Conservation (phyloP, 2,888 invertebrate species). For the Cordylochernes scorpioides region DNA sequence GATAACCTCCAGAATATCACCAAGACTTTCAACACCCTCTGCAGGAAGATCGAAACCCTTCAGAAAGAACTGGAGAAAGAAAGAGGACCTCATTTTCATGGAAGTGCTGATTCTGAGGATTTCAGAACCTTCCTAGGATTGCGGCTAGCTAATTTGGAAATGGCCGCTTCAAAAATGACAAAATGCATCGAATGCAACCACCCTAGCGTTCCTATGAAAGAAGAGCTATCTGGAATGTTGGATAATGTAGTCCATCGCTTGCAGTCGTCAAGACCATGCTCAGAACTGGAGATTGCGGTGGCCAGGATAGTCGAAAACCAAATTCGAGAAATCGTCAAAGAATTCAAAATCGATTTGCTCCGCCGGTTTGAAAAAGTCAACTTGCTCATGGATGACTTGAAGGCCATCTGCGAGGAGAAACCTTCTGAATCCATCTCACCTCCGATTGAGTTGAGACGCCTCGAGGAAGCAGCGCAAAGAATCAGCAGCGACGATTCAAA, state of each 20-base stretch:
- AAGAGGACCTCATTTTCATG: constrained; percentile 4
- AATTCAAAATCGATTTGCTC: neutral
- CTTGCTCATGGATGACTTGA: constrained; percentile 1
- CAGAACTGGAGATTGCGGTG: constrained; percentile 4
- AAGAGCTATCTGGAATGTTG: too few species aligned
- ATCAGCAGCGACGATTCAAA: constrained; percentile 2
- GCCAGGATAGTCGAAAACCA: constrained; percentile 5
- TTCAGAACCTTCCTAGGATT: constrained; percentile 8
- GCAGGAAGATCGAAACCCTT: constrained; percentile 8
- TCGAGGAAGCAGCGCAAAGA: neutral
- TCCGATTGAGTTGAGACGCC: neutral
- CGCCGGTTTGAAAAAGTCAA: constrained; percentile 4
- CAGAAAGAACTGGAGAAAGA: constrained; percentile 6
- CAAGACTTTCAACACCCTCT: constrained; percentile 8
- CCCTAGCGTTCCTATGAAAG: neutral
- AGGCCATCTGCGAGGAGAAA: constrained; percentile 2
- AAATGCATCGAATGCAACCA: constrained; percentile 9
- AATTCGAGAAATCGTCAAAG: constrained; percentile 5
- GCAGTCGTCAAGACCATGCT: constrained; percentile 2
- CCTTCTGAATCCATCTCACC: neutral
- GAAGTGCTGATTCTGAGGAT: constrained; percentile 2
- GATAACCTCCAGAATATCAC: constrained; percentile 10
- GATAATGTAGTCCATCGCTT: constrained; percentile 7
- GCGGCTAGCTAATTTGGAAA: constrained; percentile 6
- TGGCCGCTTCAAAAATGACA: constrained; percentile 4